A percentile compares a stretch with the other conserved stretches of the same genome.
Evolutionary conservation across 2,113 vertebrate genomes (phyloP).

Genomic region (Pygoscelis adeliae): DNA sequence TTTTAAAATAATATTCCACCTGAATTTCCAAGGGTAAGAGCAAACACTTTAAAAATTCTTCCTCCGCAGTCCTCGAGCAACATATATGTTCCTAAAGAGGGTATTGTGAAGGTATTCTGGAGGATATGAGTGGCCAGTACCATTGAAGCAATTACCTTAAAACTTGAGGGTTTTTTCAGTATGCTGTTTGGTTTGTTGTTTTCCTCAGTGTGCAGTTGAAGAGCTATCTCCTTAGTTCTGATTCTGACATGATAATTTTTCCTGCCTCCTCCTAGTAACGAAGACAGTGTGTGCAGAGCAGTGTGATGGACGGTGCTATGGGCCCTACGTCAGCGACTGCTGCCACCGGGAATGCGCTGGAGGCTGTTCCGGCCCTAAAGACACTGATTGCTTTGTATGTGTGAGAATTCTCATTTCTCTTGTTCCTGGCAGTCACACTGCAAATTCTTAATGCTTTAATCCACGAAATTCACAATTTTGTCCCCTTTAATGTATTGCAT

Average conservation of each 20-base stretch:
- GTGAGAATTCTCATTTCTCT: background rate
- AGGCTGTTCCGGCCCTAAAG: conserved; percentile 93
- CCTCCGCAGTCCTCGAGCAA: background rate
- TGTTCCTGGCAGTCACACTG: background rate
- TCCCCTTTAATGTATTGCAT: background rate
- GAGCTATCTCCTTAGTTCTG: background rate
- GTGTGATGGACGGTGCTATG: conserved; percentile 94
- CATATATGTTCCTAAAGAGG: background rate
- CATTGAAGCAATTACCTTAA: background rate
- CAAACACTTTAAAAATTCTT: background rate
- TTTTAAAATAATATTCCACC: background rate
- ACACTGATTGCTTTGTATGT: conserved; percentile 97
- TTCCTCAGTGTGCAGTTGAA: too few relatives aligned
- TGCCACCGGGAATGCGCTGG: conserved; percentile 96
- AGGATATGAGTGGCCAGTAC: background rate
- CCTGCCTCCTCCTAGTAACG: conserved; percentile 80
- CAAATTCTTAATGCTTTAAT: background rate
- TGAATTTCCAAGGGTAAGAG: background rate
- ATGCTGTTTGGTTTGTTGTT: rapidly evolving
- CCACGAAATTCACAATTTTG: background rate
- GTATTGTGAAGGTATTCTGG: background rate
- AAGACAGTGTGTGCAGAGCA: conserved; percentile 96
- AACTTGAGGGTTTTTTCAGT: background rate
- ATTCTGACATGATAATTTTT: background rate
- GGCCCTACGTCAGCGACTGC: conserved; percentile 95